phyloP scores from a whole-genome alignment of 2,888 invertebrate species.

The Acrobasis consociella region DNA sequence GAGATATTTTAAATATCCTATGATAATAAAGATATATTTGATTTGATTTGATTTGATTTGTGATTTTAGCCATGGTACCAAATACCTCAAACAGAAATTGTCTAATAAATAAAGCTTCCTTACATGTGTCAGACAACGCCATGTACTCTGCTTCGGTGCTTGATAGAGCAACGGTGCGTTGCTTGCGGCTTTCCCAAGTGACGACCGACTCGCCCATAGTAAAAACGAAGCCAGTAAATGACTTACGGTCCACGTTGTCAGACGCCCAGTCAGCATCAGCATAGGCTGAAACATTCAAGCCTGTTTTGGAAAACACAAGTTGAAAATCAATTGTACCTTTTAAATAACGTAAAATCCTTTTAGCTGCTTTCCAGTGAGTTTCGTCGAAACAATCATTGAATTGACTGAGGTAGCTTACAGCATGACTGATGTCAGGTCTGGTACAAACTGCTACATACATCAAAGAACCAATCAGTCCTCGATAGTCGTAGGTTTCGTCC shows the following conservation, averaged over 20 bases:
- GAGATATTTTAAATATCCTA: too few relatives aligned
- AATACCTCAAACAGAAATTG: background rate
- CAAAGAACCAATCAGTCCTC: constrained; percentile 24
- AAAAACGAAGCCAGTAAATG: background rate
- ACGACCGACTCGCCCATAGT: too few relatives aligned
- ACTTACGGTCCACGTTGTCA: background rate
- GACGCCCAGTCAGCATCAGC: background rate
- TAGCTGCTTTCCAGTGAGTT: constrained; percentile 26
- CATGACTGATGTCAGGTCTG: constrained; percentile 25
- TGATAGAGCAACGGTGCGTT: too few relatives aligned
- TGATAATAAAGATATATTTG: too few relatives aligned
- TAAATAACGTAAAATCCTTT: constrained; percentile 27
- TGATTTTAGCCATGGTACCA: background rate
- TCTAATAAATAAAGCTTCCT: background rate
- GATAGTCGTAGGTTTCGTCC: too few relatives aligned
- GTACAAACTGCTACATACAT: constrained; percentile 28
- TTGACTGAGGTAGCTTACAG: constrained; percentile 25
- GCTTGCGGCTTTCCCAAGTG: too few relatives aligned
- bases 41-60: too few relatives aligned
- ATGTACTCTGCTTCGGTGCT: too few relatives aligned
- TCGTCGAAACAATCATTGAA: constrained; percentile 24
- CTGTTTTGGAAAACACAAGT: background rate
- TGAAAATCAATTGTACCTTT: constrained; percentile 20
- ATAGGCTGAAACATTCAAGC: background rate
- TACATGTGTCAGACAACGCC: background rate